phyloP scores from a whole-genome alignment of 2,113 vertebrate genomes.

The Petrocephalus microphthalmus region DNA sequence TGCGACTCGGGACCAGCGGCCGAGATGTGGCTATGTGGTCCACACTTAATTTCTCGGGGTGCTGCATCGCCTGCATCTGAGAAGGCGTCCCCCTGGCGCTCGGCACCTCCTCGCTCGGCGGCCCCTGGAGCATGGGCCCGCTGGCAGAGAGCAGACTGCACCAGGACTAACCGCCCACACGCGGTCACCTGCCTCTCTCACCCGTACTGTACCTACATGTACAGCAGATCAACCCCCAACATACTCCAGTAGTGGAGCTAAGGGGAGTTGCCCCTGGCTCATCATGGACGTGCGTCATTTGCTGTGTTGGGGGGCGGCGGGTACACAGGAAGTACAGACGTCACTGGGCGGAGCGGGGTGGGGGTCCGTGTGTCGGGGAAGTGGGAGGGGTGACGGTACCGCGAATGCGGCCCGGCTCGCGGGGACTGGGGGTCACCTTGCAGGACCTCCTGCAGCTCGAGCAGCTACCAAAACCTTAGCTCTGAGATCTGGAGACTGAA shows the following conservation, averaged over 20 bases:
- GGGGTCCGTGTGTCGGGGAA: not conserved
- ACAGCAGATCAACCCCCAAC: not conserved
- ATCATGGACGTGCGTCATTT: not conserved
- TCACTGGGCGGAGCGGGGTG: not conserved
- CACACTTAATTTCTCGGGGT: conserved; percentile 26
- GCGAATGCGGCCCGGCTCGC: not conserved
- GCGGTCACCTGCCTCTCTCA: not conserved
- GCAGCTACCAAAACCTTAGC: not conserved
- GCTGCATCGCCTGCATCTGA: conserved; percentile 30
- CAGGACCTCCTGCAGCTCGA: not conserved
- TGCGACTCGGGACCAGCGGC: conserved; percentile 56
- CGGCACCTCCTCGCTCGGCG: conserved; percentile 22
- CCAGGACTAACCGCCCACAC: not conserved
- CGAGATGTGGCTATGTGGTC: conserved; percentile 34
- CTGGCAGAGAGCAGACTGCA: not conserved
- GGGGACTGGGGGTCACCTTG: not conserved
- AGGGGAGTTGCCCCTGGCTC: not conserved
- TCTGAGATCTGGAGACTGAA: not conserved
- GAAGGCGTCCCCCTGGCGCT: conserved; percentile 34
- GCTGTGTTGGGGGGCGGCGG: not conserved
- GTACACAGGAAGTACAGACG: not conserved
- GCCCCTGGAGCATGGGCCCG: not conserved
- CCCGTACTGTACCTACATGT: not conserved
- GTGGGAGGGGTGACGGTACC: not conserved
- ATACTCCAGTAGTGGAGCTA: not conserved